A percentile compares a stretch with the other conserved stretches of the same genome.
Evolutionary conservation across 2,113 vertebrate genomes (phyloP).

Genomic region (Sceloporus undulatus): DNA sequence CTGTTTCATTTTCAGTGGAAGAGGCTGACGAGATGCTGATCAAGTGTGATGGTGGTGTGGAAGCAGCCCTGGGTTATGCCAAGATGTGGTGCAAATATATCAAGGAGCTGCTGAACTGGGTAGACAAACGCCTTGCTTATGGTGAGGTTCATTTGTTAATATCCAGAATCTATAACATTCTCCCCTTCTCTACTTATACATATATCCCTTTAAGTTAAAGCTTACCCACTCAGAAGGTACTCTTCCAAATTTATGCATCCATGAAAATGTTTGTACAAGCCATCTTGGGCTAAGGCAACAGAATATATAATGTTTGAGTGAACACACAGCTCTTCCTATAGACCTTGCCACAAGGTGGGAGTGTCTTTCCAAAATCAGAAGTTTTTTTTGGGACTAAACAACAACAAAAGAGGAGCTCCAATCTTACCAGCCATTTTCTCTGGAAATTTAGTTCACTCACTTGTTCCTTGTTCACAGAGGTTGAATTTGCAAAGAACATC

Average conservation of each 20-base stretch:
- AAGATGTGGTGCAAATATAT: conserved; percentile 94
- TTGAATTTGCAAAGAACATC: conserved; percentile 85
- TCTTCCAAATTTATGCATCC: neutral
- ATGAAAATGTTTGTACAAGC: neutral
- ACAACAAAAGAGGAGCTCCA: neutral
- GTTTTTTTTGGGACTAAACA: neutral
- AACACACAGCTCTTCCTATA: neutral
- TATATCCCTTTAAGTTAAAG: neutral
- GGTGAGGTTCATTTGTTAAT: conserved; percentile 75
- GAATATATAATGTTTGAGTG: neutral
- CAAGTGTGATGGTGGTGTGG: conserved; percentile 86
- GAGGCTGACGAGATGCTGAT: conserved; percentile 87
- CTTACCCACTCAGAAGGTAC: neutral
- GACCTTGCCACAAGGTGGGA: neutral
- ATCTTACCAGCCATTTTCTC: neutral
- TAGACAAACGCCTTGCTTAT: conserved; percentile 87
- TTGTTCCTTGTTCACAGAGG: conserved; percentile 65
- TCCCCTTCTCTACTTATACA: too few species aligned
- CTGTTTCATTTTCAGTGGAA: conserved; percentile 78
- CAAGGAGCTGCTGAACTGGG: conserved; percentile 91
- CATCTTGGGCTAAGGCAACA: neutral
- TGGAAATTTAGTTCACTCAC: fast-evolving
- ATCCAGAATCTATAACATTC: neutral
- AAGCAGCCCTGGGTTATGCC: conserved; percentile 87
- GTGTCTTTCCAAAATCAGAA: neutral